phyloP scores from a whole-genome alignment of 2,113 vertebrate genomes.

The Gadus chalcogrammus region DNA sequence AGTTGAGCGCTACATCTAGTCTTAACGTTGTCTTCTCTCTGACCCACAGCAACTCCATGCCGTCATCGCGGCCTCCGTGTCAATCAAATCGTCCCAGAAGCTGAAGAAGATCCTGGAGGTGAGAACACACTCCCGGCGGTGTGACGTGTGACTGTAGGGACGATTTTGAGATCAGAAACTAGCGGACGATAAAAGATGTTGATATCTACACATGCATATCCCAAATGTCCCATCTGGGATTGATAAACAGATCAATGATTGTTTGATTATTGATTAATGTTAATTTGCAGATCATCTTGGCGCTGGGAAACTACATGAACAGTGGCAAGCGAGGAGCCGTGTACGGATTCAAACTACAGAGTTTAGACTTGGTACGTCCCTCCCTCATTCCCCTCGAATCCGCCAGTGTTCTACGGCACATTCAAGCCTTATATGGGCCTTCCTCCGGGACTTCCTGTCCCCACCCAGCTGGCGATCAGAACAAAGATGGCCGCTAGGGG shows the following conservation, averaged over 20 bases:
- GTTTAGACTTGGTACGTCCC: slow-evolving; percentile 87
- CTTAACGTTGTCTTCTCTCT: background rate
- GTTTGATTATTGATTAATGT: background rate
- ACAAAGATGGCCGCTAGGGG: too few species aligned
- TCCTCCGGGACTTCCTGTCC: too few species aligned
- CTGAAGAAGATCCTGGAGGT: slow-evolving; percentile 95
- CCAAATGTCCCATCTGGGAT: too few species aligned
- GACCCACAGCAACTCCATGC: slow-evolving; percentile 86
- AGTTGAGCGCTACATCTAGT: too few species aligned
- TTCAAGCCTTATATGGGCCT: too few species aligned
- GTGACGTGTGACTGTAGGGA: too few species aligned
- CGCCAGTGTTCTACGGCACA: too few species aligned
- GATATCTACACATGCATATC: background rate
- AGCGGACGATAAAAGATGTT: background rate
- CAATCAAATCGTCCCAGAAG: slow-evolving; percentile 94
- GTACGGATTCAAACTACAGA: slow-evolving; percentile 97
- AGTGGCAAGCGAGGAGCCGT: slow-evolving; percentile 98
- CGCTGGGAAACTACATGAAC: slow-evolving; percentile 99
- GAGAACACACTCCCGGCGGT: slow-evolving; percentile 2
- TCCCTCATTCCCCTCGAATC: too few species aligned
- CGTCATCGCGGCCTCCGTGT: slow-evolving; percentile 91
- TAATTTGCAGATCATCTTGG: slow-evolving; percentile 87
- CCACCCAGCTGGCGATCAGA: too few species aligned
- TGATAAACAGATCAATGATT: background rate
- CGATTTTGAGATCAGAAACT: too few species aligned